Evolutionary conservation across 2,797 vertebrate genomes (phyloP), one percentile per base, ranked within the genome.

Genomic region (Nasua narica): DNA sequence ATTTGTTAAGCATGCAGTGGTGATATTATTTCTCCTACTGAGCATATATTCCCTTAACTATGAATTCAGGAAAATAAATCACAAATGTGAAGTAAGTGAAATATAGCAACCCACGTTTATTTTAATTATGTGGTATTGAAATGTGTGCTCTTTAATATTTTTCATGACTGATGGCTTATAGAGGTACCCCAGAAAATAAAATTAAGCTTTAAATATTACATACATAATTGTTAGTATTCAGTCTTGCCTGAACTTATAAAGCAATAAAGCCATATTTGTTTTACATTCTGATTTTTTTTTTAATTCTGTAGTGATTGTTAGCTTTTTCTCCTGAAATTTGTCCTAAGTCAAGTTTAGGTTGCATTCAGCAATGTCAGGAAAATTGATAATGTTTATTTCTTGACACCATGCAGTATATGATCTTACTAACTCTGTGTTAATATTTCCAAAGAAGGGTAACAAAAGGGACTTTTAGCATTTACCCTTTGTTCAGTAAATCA

Each of bases 401-500:
- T 86, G 76, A 58, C 72, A 86, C 52, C 2, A 21, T 92, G 67
- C 25, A 91, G 70, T 88, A 21, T 86, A 76, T 94, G 90, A 84
- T 94, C 46, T 97, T 94, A 88, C 70, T 93, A 95, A 96, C 70
- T 94, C 62, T 94, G 29, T 91, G 81, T 97, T 97, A 97, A 87
- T 94, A 95, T 94, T 95, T 87, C 72, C 91, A 90, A 91, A 95
- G 58, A 82, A 96, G 48, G 72, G 40, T 90, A 96, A 97, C 91
- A 86, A 92, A 94, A 69, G 37, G 58, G 25, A 46, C 84, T 98
- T 98, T 98, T 98, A 97, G 93, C 96, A 98, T 98, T 98, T 95
- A 98, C 96, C 97, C 95, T 96, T 98, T 94, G 88, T 89, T 88
- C 94, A 95, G 97, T 98, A 97, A 98, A 98, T 98, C 97, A 98